Evolutionary conservation across 2,888 invertebrate genomes (phyloP), one percentile per base, ranked within the genome.

Genomic region (Drosophila monieri): DNA sequence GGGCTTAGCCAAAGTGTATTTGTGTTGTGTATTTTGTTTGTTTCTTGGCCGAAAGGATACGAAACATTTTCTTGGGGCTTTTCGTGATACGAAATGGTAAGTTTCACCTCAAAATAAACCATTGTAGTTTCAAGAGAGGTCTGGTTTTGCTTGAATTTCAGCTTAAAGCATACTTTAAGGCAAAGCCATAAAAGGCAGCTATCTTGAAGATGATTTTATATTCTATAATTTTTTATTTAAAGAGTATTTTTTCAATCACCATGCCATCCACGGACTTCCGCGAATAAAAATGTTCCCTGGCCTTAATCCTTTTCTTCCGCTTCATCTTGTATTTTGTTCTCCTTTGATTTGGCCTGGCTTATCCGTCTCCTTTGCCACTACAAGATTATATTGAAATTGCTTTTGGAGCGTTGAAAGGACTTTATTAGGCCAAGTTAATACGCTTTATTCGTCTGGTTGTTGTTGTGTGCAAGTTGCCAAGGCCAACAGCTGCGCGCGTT

Each of bases 1-100:
- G 52, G 68, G 70, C 69, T 66, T 67, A 65, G 62, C 61, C 37
- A 73, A 75, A 76, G 60, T 73, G 75, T 68, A 69, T 73, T 72
- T 77, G 49, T 76, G 65, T 73, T 52, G 60, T 46, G 35, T 51
- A 30, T 44, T 74, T 49, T 43, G 30, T 74, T 56, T 47, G 51
- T 39, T 49, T 41, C 27, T 49, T 21, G 46, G 58, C 47, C 74
- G 54, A 30, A 49, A 44, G 64, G 44, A 30, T 39, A 32, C 18
- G 12, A 35, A 5, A 15, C 37, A n/a, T 18, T 30, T 30, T 37
- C 35, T 48, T 41, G 27, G 1, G 15, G 15, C n/a, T 41, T 59
- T 61, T 4, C 25, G 4, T 12, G 46, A 32, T 35, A 9, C 18
- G 6, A 9, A 27, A 27, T 27, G 27, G 27, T 9, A 23, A 30